phyloP scores from a whole-genome alignment of 1,140 invertebrate genomes.

The Drosophila sulfurigaster region DNA sequence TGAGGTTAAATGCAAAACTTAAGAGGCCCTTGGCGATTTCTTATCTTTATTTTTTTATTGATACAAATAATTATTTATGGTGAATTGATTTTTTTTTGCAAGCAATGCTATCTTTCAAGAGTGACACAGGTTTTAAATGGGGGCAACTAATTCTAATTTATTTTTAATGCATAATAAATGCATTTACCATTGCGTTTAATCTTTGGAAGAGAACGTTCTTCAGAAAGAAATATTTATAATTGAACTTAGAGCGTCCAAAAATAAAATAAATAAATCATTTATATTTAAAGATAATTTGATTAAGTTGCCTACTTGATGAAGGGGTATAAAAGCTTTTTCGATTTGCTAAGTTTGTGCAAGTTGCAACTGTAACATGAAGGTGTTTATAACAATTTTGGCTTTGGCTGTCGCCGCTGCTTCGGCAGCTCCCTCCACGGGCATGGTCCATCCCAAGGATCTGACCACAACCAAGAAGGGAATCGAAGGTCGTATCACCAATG shows the following conservation, averaged over 20 bases:
- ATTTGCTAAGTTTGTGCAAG: not conserved
- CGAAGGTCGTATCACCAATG: slow-evolving; percentile 69
- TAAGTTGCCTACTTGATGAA: no score
- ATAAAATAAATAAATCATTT: slow-evolving; percentile 15
- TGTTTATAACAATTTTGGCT: slow-evolving; percentile 41
- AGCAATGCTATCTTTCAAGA: not conserved
- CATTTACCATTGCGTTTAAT: slow-evolving; percentile 1
- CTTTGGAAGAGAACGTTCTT: not conserved
- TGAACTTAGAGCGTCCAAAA: not conserved
- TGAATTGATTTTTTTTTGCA: not conserved
- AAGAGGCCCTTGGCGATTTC: not conserved
- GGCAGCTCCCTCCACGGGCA: slow-evolving; percentile 13
- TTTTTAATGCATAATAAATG: not conserved
- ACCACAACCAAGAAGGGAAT: slow-evolving; percentile 22
- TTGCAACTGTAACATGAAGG: slow-evolving; percentile 47
- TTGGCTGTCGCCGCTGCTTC: slow-evolving; percentile 45
- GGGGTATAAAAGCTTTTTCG: slow-evolving; percentile 4
- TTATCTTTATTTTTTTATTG: slow-evolving; percentile 8
- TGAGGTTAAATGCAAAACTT: not conserved
- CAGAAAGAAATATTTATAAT: slow-evolving; percentile 16
- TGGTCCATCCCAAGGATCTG: slow-evolving; percentile 46
- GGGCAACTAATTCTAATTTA: no score
- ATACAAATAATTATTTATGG: slow-evolving; percentile 5
- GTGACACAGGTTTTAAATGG: no score
- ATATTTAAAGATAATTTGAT: slow-evolving; percentile 12